Evolutionary conservation across 2,888 invertebrate species (phyloP), one percentile per base, ranked within the genome.

Genomic region (Metopia argyrocephala): DNA sequence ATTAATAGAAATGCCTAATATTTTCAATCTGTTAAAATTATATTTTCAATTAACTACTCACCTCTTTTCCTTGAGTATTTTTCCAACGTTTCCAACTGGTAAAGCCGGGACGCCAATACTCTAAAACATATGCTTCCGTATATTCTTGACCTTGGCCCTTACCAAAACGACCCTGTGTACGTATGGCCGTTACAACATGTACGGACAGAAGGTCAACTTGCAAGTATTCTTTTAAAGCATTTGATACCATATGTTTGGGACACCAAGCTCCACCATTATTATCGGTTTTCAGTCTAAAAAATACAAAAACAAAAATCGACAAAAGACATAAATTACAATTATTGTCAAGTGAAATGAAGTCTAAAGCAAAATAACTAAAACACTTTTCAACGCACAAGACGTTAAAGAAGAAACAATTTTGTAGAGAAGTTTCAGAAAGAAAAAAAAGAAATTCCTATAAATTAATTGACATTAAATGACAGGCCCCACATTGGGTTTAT

Each of bases 221-320:
- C 73, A 96, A 92, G 91, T 93, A 96, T 89, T 96, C 96, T 86
- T 94, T 93, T 68, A 93, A 93, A 83, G 93, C 93, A 84, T 93
- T 92, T 70, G 94, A 93, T 79, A 95, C 94, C 92, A 94, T 93
- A 85, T 93, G 92, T 86, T 93, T 92, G 56, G 96, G 96, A 91
- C 96, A 96, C 96, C 96, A 96, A 27, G 96, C 96, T 64, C 96
- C 96, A 62, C 96, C 95, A 86, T 94, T 94, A 86, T 93, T 93
- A 90, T 96, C 95, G 86, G 93, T 93, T 85, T 94, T 93, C 86
- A 96, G 92, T 90, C 96, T 96, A 92, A 82, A 90, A 79, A 28
- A 12, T 61, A 66, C 9, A 62, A 64, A 28, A 69, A 78, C 4
- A 66, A 71, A 21, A 62, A 71, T 21, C 45, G 61, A 45, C 23